Conservation (phyloP, 2,113 vertebrate species). For the Gymnarchus niloticus region DNA sequence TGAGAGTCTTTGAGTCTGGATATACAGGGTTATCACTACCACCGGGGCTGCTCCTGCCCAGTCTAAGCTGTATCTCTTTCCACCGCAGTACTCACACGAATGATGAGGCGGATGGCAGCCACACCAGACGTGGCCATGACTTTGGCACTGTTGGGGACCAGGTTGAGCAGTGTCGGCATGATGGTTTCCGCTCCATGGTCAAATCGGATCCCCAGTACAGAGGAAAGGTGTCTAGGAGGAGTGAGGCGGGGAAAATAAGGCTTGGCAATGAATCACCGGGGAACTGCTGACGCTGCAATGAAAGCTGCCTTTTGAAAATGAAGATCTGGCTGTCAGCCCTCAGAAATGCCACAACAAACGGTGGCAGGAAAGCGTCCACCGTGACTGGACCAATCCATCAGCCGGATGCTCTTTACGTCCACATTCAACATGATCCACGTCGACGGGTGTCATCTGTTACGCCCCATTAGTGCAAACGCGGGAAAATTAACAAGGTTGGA, state of each 20-base stretch:
- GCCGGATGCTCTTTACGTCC: conserved; percentile 28
- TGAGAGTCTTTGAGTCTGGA: background rate
- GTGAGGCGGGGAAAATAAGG: background rate
- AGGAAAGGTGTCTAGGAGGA: conserved; percentile 78
- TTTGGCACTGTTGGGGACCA: conserved; percentile 99
- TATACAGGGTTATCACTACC: background rate
- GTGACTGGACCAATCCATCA: conserved; percentile 44
- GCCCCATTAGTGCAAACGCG: conserved; percentile 45
- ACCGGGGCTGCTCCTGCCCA: background rate
- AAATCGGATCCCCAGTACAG: conserved; percentile 88
- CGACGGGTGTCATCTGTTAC: conserved; percentile 35
- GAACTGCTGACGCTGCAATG: background rate
- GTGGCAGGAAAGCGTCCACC: background rate
- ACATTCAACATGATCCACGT: background rate
- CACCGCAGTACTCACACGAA: conserved; percentile 71
- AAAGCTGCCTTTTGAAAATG: too few species aligned
- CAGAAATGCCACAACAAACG: conserved; percentile 27
- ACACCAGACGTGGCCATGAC: conserved; percentile 96
- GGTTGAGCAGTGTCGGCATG: conserved; percentile 95
- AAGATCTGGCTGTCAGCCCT: background rate
- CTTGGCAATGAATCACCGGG: background rate
- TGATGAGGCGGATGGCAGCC: conserved; percentile 88
- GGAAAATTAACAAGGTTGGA: conserved; percentile 42
- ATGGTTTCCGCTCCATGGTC: conserved; percentile 94
- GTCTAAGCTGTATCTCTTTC: too few species aligned